Conservation (phyloP, 1,140 invertebrate genomes). For the Anastrepha ludens region DNA sequence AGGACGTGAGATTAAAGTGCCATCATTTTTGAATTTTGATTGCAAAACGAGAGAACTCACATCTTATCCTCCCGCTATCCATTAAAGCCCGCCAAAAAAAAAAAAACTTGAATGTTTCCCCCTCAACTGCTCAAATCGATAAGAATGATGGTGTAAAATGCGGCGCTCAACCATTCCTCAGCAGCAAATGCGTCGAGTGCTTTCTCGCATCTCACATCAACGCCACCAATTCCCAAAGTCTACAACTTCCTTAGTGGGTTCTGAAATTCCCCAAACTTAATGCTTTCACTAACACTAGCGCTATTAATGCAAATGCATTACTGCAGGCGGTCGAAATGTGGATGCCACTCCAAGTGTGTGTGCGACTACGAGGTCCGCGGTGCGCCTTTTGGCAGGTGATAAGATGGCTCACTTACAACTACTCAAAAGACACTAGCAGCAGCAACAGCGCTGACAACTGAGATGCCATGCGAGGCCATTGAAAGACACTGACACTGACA, state of each 20-base stretch:
- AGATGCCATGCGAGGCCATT: not conserved
- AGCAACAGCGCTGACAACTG: not conserved
- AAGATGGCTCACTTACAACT: conserved; percentile 9
- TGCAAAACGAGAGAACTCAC: no score
- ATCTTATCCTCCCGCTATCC: no score
- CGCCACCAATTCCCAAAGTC: not conserved
- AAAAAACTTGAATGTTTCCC: no score
- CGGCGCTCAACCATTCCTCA: not conserved
- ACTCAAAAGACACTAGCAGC: not conserved
- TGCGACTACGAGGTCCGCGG: not conserved
- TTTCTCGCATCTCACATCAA: not conserved
- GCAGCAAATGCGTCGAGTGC: not conserved
- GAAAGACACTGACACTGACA: conserved; percentile 39
- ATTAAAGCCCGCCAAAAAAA: no score
- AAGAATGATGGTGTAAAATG: no score
- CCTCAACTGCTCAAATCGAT: no score
- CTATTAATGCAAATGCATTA: conserved; percentile 16
- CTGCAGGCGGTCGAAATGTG: not conserved
- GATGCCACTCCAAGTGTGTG: not conserved
- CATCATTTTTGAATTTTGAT: no score
- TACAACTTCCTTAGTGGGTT: not conserved
- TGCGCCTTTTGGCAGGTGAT: conserved; percentile 19
- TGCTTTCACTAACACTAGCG: not conserved
- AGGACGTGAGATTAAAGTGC: no score
- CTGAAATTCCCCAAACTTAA: not conserved